These are phyloP conservation scores for Acanthosepion esculentum DNA, from an alignment of 2,888 invertebrate genomes.

Conservation along the genomic window DNA sequence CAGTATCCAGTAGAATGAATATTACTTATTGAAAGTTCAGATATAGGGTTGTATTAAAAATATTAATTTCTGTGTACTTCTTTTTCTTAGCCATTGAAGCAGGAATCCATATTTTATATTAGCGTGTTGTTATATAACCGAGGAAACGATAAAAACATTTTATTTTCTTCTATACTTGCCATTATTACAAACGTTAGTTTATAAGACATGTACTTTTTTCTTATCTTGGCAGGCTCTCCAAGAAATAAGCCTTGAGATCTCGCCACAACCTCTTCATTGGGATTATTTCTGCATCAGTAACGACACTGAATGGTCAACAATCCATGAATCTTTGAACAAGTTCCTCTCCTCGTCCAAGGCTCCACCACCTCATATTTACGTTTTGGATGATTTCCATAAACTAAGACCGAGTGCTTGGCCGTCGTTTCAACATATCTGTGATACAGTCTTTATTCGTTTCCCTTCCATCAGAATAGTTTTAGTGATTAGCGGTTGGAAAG, in stretches of 20 bases:
- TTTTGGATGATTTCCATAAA: constrained; percentile 34
- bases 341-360: background rate
- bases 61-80: too few relatives aligned
- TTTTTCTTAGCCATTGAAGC: too few relatives aligned
- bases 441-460: background rate
- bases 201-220: background rate
- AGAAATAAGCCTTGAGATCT: background rate
- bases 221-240: background rate
- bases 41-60: too few relatives aligned
- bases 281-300: background rate
- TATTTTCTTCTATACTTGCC: too few relatives aligned
- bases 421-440: background rate
- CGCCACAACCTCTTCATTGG: background rate
- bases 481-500: background rate
- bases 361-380: background rate
- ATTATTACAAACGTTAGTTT: too few relatives aligned
- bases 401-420: background rate
- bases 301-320: constrained; percentile 33
- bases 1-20: too few relatives aligned
- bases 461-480: background rate
- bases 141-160: too few relatives aligned
- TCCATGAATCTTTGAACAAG: background rate
- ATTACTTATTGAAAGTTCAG: too few relatives aligned
- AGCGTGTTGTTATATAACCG: too few relatives aligned
- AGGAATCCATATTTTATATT: too few relatives aligned